Conservation (phyloP, 1,140 invertebrate genomes). For the Sesamia nonagrioides region DNA sequence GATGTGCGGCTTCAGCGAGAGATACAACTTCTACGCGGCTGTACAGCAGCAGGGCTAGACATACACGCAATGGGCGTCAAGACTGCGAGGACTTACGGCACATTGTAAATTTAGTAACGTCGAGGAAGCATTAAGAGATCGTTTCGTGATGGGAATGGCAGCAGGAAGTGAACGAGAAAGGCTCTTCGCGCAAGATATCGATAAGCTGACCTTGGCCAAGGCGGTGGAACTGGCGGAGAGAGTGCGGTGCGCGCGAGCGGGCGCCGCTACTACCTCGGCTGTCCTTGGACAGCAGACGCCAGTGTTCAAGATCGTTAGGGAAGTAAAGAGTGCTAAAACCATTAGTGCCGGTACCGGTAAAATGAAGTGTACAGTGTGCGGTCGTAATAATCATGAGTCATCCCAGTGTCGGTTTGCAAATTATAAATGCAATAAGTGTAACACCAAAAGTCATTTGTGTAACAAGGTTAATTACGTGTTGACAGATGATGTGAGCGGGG, state of each 20-base stretch:
- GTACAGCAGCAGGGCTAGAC: constrained; percentile 38
- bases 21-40: constrained; percentile 48
- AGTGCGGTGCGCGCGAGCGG: constrained; percentile 53
- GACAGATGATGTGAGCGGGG: no score
- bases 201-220: constrained; percentile 51
- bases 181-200: constrained; percentile 52
- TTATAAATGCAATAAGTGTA: constrained; percentile 62
- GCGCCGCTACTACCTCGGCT: no score
- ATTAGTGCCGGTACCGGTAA: neutral
- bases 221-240: constrained; percentile 60
- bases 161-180: constrained; percentile 54
- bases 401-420: constrained; percentile 55
- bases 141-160: constrained; percentile 32
- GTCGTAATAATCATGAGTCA: no score
- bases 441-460: constrained; percentile 50
- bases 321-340: neutral
- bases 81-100: constrained; percentile 3
- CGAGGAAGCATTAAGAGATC: no score
- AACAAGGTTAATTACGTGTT: no score
- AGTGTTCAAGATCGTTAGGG: neutral
- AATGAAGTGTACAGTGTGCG: no score
- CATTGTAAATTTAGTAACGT: neutral
- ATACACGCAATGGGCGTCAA: constrained; percentile 51
- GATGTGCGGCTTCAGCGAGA: constrained; percentile 48
- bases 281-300: constrained; percentile 26